Percentiles rank a stretch among this genome's conserved stretches.
These are phyloP conservation scores for Elachura formosa DNA, from an alignment of 2,113 vertebrate species.

Conservation along the genomic window DNA sequence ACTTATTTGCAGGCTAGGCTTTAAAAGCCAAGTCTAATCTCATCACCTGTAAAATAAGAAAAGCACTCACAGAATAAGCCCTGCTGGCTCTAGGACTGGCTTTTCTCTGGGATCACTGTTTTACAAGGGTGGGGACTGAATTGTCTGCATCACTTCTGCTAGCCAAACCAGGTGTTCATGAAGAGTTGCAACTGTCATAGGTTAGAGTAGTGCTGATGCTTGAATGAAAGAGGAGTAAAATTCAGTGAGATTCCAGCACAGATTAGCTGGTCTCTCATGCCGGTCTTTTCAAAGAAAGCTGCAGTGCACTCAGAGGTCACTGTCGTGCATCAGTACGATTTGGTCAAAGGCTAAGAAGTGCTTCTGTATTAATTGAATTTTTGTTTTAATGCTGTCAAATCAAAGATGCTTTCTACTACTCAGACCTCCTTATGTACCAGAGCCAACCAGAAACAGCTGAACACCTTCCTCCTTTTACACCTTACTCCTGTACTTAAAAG, in stretches of 20 bases:
- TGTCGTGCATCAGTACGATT: background rate
- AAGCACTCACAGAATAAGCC: background rate
- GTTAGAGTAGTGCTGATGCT: background rate
- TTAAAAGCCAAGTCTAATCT: background rate
- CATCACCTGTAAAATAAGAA: background rate
- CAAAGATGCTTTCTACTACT: background rate
- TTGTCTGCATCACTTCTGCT: background rate
- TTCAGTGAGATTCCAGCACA: background rate
- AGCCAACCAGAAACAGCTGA: background rate
- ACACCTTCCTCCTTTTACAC: background rate
- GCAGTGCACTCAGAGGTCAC: rapidly evolving
- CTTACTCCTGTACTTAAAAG: background rate
- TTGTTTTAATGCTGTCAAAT: background rate
- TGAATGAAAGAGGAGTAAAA: background rate
- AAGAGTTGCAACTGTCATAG: background rate
- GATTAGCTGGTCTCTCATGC: background rate
- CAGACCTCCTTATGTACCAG: background rate
- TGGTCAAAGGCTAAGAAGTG: background rate
- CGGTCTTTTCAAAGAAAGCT: background rate
- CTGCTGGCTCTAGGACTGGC: background rate
- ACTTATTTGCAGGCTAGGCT: background rate
- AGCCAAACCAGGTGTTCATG: rapidly evolving
- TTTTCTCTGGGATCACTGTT: background rate
- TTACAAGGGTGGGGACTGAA: background rate
- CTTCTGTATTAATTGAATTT: background rate